phyloP scores from a whole-genome alignment of 2,888 invertebrate species.

The Drosophila multiciliata region DNA sequence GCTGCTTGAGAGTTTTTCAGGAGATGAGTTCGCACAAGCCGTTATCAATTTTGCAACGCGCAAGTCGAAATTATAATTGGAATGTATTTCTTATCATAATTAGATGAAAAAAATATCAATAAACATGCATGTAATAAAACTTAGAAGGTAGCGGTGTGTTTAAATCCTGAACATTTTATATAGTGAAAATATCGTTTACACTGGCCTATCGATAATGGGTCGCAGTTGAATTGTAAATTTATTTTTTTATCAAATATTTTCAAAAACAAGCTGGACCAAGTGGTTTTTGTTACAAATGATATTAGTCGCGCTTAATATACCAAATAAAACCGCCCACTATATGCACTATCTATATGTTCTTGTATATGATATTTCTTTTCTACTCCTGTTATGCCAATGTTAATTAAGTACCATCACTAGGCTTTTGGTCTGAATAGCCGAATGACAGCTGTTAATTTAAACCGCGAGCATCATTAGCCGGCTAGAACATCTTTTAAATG shows the following conservation, averaged over 20 bases:
- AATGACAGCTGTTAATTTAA: background rate
- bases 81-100: background rate
- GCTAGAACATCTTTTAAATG: background rate
- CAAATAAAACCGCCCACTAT: background rate
- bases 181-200: background rate
- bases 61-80: conserved; percentile 78
- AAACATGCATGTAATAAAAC: background rate
- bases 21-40: conserved; percentile 89
- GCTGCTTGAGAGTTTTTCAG: conserved; percentile 88
- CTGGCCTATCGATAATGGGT: background rate
- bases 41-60: conserved; percentile 72
- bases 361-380: background rate
- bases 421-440: background rate
- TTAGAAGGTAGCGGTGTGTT: background rate
- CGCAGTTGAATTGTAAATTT: background rate
- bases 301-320: background rate
- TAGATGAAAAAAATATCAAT: background rate
- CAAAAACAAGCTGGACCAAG: background rate
- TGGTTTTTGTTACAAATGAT: background rate
- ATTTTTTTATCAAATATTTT: background rate
- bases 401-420: background rate
- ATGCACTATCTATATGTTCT: conserved; percentile 5
- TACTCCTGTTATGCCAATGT: background rate
- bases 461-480: background rate
- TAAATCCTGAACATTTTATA: background rate